Evolutionary conservation across 2,888 invertebrate species (phyloP).

Genomic region (Melanostoma scalare): DNA sequence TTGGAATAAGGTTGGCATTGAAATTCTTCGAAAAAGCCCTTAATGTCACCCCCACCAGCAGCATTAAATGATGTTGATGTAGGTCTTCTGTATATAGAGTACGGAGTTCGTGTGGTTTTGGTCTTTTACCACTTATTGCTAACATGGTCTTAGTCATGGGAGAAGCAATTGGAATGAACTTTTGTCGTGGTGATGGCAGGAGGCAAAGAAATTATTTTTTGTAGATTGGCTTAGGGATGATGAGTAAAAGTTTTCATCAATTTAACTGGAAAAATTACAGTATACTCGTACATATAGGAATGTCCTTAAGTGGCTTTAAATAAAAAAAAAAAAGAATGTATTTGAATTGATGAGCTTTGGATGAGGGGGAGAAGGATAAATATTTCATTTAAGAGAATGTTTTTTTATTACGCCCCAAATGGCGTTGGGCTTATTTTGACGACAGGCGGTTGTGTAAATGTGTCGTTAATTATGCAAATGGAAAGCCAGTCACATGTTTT

Average conservation of each 20-base stretch:
- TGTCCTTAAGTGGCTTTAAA: conserved; percentile 10
- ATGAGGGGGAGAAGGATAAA: conserved; percentile 11
- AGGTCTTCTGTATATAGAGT: conserved; percentile 41
- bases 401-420: not conserved
- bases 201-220: not conserved
- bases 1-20: no score
- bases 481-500: no score
- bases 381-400: not conserved
- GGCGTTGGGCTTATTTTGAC: no score
- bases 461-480: no score
- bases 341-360: conserved; percentile 31
- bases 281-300: not conserved
- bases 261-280: conserved; percentile 50
- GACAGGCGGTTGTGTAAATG: no score
- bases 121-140: conserved; percentile 25
- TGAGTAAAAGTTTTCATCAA: conserved; percentile 49
- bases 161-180: conserved; percentile 38
- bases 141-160: conserved; percentile 7
- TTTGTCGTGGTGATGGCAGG: conserved; percentile 6
- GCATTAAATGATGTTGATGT: conserved; percentile 50
- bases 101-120: conserved; percentile 23
- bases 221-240: conserved; percentile 26
- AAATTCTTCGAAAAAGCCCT: no score
- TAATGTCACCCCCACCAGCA: conserved; percentile 2
- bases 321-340: conserved; percentile 8